Evolutionary conservation across 2,888 invertebrate species (phyloP), one percentile per base, ranked within the genome.

Genomic region (Tyria jacobaeae): DNA sequence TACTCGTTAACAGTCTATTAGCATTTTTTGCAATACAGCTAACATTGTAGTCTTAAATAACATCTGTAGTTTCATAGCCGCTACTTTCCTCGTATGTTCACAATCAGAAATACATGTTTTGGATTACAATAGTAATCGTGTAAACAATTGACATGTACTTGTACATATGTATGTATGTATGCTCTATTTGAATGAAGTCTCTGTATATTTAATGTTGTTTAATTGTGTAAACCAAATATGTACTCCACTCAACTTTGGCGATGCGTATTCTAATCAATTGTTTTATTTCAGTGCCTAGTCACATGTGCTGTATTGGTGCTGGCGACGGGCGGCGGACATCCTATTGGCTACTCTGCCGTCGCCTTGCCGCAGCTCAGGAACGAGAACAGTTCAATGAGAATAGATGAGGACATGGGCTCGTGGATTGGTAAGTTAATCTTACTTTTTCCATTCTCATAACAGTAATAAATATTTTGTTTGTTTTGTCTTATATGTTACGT

Each of bases 271-370:
- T 17, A 48, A 48, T 14, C 14, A 15, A 24, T 48, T 14, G 15
- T 24, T 81, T 81, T 10, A 71, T 94, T 94, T n/a, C 88, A 97
- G 97, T 95, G 96, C 76, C 86, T 96, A 62, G 95, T 96, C 72
- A 96, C 97, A 55, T 95, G 96, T 72, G 96, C 96, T 0, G 96
- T 97, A 53, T 93, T 97, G 68, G 86, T 97, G 60, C 90, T 96
- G 68, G 95, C 96, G 0, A 96, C 96, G n/a, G 96, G 96, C 41
- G 96, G 96, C 51, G 97, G 97, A 4, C 97, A 97, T 94, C 97
- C 97, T 27, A 97, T 97, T 67, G 97, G 97, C 48, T 96, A 95
- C 89, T 97, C 97, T 3, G 96, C 97, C 0, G 95, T 97, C 27
- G 93, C 97, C n/a, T 87, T 97, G 60, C 97, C 97, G 0, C 97